These are phyloP conservation scores for Perca flavescens DNA, from an alignment of 2,113 vertebrate species.

Conservation along the genomic window DNA sequence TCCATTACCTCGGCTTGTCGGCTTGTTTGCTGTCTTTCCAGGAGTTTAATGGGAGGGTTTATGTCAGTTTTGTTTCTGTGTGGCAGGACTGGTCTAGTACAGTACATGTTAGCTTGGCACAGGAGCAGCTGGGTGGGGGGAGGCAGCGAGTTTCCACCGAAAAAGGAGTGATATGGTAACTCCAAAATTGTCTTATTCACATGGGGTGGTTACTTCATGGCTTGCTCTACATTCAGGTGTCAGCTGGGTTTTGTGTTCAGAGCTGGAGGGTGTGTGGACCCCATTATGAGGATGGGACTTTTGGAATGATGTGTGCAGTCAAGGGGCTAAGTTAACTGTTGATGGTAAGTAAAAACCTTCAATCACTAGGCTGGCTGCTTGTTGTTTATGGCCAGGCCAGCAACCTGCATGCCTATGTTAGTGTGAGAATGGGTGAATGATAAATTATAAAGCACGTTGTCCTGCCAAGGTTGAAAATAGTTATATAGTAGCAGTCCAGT, in stretches of 20 bases:
- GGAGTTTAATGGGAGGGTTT: background rate
- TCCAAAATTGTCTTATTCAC: no score
- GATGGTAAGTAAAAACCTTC: background rate
- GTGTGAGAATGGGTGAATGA: background rate
- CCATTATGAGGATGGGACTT: background rate
- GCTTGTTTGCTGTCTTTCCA: background rate
- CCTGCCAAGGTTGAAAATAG: background rate
- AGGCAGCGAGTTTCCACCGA: no score
- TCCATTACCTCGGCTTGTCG: background rate
- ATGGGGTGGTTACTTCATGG: no score
- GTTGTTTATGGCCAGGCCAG: no score
- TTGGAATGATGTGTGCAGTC: background rate
- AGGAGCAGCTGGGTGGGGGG: background rate
- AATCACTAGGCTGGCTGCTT: background rate
- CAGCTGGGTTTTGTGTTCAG: background rate
- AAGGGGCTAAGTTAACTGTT: background rate
- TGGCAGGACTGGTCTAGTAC: background rate
- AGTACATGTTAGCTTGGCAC: background rate
- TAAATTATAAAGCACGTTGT: background rate
- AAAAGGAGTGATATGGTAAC: no score
- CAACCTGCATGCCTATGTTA: background rate
- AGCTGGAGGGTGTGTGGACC: background rate
- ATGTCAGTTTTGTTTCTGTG: background rate
- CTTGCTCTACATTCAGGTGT: background rate
- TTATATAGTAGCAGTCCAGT: background rate